These are phyloP conservation scores for Xiphorhynchus elegans DNA, from an alignment of 2,113 vertebrate genomes.

Conservation along the genomic window DNA sequence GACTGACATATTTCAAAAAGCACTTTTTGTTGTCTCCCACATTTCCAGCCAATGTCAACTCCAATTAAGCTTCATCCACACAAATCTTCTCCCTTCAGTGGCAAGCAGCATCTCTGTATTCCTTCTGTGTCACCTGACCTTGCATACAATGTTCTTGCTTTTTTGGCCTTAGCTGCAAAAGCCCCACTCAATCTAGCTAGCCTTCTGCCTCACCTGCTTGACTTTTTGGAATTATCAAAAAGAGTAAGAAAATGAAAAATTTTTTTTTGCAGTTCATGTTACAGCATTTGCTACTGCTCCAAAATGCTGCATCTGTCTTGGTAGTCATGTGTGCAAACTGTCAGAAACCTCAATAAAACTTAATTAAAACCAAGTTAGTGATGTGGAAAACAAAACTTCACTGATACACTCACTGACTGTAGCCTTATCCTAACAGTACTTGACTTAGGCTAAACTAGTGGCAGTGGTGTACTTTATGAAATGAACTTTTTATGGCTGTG, in stretches of 20 bases:
- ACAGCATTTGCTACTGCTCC: accelerated
- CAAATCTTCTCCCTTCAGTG: background rate
- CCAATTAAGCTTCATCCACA: background rate
- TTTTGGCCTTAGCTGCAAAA: background rate
- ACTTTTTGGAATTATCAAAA: background rate
- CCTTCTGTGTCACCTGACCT: background rate
- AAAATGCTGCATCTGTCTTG: background rate
- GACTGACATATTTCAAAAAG: background rate
- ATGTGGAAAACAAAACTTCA: background rate
- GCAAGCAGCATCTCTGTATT: background rate
- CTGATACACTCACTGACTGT: background rate
- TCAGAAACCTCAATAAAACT: background rate
- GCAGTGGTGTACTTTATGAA: background rate
- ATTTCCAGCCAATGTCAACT: background rate
- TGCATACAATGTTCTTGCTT: background rate
- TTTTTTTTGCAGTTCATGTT: background rate
- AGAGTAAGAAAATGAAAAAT: background rate
- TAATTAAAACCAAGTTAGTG: background rate
- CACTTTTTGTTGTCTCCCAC: background rate
- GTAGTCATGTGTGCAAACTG: background rate
- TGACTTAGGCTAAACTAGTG: background rate
- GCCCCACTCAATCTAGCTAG: background rate
- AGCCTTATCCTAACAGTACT: background rate
- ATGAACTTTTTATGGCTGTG: background rate
- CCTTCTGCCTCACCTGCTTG: background rate